phyloP scores from a whole-genome alignment of 2,888 invertebrate species.

The Drosophila parthenogenetica region DNA sequence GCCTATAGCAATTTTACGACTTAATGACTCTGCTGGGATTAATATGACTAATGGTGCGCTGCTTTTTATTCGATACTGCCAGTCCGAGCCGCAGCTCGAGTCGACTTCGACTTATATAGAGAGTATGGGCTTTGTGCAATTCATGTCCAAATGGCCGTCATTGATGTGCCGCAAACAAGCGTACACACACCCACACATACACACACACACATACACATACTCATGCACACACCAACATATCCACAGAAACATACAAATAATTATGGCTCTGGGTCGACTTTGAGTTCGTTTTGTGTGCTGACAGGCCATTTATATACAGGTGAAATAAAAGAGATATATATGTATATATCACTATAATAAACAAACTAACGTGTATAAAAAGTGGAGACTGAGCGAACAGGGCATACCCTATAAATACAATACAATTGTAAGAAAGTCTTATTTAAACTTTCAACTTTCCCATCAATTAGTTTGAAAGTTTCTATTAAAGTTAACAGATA shows the following conservation, averaged over 20 bases:
- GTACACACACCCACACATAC: conserved; percentile 21
- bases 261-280: conserved; percentile 62
- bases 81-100: conserved; percentile 26
- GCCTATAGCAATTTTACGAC: conserved; percentile 75
- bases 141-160: conserved; percentile 63
- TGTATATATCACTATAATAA: conserved; percentile 10
- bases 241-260: conserved; percentile 47
- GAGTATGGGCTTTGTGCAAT: conserved; percentile 67
- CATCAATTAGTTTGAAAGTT: no score
- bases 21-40: conserved; percentile 80
- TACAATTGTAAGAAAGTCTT: background rate
- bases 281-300: conserved; percentile 60
- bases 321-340: conserved; percentile 30
- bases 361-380: background rate
- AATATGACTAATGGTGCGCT: conserved; percentile 78
- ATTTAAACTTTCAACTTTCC: no score
- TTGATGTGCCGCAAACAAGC: conserved; percentile 29
- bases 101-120: conserved; percentile 7
- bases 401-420: conserved; percentile 10
- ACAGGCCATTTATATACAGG: conserved; percentile 67
- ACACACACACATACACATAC: conserved; percentile 27
- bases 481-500: background rate
- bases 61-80: conserved; percentile 65
- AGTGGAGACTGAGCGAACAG: conserved; percentile 13
- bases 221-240: conserved; percentile 23